Percentiles rank a stretch among this genome's conserved stretches.
These are phyloP conservation scores for Parnassius smintheus DNA, from an alignment of 2,888 invertebrate genomes.

Conservation along the genomic window DNA sequence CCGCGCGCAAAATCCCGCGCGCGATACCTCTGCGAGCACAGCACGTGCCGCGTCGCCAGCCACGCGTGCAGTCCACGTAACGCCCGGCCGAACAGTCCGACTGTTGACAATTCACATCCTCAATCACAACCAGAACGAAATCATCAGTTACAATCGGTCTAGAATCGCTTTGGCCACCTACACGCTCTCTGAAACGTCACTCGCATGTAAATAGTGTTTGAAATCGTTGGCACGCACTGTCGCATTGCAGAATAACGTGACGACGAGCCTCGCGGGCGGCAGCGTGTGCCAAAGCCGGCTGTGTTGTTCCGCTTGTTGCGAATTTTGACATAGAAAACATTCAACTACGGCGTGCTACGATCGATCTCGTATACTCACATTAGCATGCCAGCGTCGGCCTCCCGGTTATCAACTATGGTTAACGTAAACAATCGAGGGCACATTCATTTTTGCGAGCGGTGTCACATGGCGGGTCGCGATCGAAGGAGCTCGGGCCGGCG, in stretches of 20 bases:
- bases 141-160: slow-evolving; percentile 19
- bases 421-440: slow-evolving; percentile 74
- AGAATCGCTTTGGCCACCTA: slow-evolving; percentile 13
- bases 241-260: slow-evolving; percentile 70
- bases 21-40: slow-evolving; percentile 37
- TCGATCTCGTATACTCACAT: slow-evolving; percentile 70
- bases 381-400: slow-evolving; percentile 77
- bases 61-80: slow-evolving; percentile 61
- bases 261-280: slow-evolving; percentile 28
- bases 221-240: slow-evolving; percentile 53
- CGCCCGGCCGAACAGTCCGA: slow-evolving; percentile 70
- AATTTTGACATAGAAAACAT: slow-evolving; percentile 32
- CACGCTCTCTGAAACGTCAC: slow-evolving; percentile 29
- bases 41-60: slow-evolving; percentile 31
- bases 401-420: slow-evolving; percentile 71
- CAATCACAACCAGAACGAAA: slow-evolving; percentile 33
- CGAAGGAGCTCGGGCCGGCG: slow-evolving; percentile 58
- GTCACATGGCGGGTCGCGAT: slow-evolving; percentile 65
- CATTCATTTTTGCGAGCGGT: slow-evolving; percentile 61
- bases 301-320: slow-evolving; percentile 23
- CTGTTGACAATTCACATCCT: slow-evolving; percentile 67
- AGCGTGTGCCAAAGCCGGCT: slow-evolving; percentile 28
- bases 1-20: slow-evolving; percentile 39
- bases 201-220: slow-evolving; percentile 40
- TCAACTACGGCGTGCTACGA: slow-evolving; percentile 32